Evolutionary conservation across 2,797 vertebrate genomes (phyloP), one percentile per base, ranked within the genome.

Genomic region (Labroides dimidiatus): DNA sequence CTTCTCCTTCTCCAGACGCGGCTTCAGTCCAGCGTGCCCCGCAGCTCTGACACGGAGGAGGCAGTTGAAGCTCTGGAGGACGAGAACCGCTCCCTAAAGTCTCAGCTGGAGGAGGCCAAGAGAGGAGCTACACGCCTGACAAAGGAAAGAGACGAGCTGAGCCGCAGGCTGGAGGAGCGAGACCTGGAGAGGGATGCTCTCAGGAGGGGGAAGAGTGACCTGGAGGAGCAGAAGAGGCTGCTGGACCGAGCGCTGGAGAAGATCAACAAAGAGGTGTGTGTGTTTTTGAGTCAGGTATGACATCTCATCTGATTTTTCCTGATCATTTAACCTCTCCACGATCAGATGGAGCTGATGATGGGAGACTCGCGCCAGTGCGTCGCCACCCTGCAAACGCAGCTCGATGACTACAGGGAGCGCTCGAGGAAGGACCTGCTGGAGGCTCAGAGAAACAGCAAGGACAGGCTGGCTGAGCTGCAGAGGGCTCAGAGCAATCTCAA

Each of bases 201-300:
- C 33, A 93, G 91, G 59, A 84, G 93, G 0, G 85, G 94, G 72
- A 98, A 96, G 90, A 88, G 41, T 0, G 96, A 98, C 71, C 89
- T 99, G 81, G 96, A 99, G 82, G 97, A 98, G 73, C 96, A 99
- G 91, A 98, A 97, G 78, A 92, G 94, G 27, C 85, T 97, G 68
- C 92, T 98, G 52, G 96, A 98, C 75, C 92, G 94, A 49, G 93
- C 95, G 0, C 89, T 97, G 2, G 95, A 96, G 63, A 96, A 97
- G 77, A 94, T 98, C 13, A 97, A 90, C 85, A 96, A 96, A 84
- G 97, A 99, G 96, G 97, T 97, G 21, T 10, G 69, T 51, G 56
- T 16, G 14, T 33, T 6, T 14, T 33, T 33, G 5, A 33, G 30
- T 33, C 24, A 6, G 24, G 30, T 27, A 8, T 33, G 30, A 23